Evolutionary conservation across 2,797 vertebrate genomes (phyloP).

Genomic region (Eleutherodactylus coqui): DNA sequence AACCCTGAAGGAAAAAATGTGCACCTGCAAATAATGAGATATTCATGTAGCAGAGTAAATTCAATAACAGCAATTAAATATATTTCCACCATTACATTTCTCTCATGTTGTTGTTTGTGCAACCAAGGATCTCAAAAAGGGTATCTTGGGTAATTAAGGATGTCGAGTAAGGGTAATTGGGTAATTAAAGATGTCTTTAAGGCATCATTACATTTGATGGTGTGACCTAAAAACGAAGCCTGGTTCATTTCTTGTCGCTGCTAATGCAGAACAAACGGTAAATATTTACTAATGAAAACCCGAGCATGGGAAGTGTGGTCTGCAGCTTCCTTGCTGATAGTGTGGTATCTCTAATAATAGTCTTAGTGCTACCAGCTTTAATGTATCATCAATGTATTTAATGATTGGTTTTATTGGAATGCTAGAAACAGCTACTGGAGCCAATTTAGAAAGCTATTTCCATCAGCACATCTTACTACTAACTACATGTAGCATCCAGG

Average conservation of each 20-base stretch:
- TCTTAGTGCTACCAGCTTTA: background rate
- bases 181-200: conserved; percentile 63
- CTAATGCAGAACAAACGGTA: conserved; percentile 51
- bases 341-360: background rate
- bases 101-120: conserved; percentile 55
- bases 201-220: conserved; percentile 62
- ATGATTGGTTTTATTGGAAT: conserved; percentile 3
- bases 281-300: conserved; percentile 55
- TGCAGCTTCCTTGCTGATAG: background rate
- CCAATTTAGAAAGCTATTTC: background rate
- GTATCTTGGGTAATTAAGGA: conserved; percentile 62
- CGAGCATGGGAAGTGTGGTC: conserved; percentile 3
- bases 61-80: conserved; percentile 56
- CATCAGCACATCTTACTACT: background rate
- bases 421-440: background rate
- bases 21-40: conserved; percentile 56
- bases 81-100: conserved; percentile 51
- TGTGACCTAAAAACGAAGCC: conserved; percentile 60
- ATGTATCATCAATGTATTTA: background rate
- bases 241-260: conserved; percentile 51
- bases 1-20: conserved; percentile 27
- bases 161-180: conserved; percentile 62
- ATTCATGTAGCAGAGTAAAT: conserved; percentile 48
- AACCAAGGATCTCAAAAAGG: conserved; percentile 57
- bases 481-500: background rate